These are phyloP conservation scores for Melanerpes aurifrons DNA, from an alignment of 2,113 vertebrate genomes.

Conservation along the genomic window DNA sequence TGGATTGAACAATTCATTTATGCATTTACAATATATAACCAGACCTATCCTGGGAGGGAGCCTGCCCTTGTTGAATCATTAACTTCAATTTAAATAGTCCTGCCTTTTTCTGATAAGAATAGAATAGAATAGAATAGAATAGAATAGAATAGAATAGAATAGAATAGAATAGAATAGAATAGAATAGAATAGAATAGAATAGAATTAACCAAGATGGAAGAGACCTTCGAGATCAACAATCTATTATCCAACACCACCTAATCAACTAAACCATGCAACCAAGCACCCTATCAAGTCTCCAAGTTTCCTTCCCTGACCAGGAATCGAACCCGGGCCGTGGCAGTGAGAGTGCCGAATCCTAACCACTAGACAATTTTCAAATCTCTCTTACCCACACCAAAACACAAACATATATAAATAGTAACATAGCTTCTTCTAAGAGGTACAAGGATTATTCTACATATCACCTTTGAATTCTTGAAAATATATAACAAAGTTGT, in stretches of 20 bases:
- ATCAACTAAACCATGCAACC: too few species aligned
- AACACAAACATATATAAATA: background rate
- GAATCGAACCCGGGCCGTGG: constrained; percentile 86
- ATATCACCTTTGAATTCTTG: background rate
- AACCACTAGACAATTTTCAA: constrained; percentile 79
- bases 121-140: too few species aligned
- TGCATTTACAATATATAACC: background rate
- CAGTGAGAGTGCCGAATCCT: constrained; percentile 87
- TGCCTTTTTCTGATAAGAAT: background rate
- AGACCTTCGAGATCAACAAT: too few species aligned
- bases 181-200: too few species aligned
- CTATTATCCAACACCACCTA: too few species aligned
- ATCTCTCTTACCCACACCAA: background rate
- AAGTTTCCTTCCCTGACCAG: too few species aligned
- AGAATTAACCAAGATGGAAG: too few species aligned
- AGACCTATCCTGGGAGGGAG: background rate
- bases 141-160: too few species aligned
- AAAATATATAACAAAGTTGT: background rate
- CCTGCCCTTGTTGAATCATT: constrained; percentile 21
- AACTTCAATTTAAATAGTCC: background rate
- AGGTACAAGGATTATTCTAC: background rate
- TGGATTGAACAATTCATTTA: background rate
- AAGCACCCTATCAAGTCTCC: too few species aligned
- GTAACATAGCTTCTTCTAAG: background rate
- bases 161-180: too few species aligned